phyloP scores from a whole-genome alignment of 35 echinoderm and acorn worm species.

The Diadema setosum region DNA sequence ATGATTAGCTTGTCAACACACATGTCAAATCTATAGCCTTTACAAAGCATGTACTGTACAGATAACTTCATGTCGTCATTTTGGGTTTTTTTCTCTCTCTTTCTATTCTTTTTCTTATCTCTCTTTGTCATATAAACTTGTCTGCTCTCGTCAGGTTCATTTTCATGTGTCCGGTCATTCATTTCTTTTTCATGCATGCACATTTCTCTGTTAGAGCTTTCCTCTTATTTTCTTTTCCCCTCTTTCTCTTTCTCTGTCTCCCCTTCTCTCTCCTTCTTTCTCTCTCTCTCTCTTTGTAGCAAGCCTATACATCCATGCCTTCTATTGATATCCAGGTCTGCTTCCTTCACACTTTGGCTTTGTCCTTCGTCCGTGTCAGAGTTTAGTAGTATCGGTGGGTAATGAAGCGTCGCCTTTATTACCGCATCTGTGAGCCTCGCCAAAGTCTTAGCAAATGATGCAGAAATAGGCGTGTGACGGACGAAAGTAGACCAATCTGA shows the following conservation, averaged over 20 bases:
- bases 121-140: too few species aligned
- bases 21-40: too few species aligned
- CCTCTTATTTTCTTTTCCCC: not conserved
- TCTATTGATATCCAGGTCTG: not conserved
- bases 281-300: not conserved
- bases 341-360: not conserved
- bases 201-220: not conserved
- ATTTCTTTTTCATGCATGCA: too few species aligned
- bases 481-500: too few species aligned
- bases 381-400: not conserved
- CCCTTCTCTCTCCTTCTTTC: not conserved
- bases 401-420: not conserved
- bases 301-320: not conserved
- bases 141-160: too few species aligned
- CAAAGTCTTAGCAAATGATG: constrained; percentile 10
- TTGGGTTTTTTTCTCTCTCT: too few species aligned
- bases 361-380: not conserved
- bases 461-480: not conserved
- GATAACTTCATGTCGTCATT: too few species aligned
- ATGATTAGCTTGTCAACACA: too few species aligned
- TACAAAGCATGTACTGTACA: too few species aligned
- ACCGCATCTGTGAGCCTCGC: not conserved
- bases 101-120: too few species aligned
- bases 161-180: too few species aligned
- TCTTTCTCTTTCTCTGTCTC: not conserved